Evolutionary conservation across 1,140 invertebrate species (phyloP), one percentile per base, ranked within the genome.

Genomic region (Scaptomyza montana): DNA sequence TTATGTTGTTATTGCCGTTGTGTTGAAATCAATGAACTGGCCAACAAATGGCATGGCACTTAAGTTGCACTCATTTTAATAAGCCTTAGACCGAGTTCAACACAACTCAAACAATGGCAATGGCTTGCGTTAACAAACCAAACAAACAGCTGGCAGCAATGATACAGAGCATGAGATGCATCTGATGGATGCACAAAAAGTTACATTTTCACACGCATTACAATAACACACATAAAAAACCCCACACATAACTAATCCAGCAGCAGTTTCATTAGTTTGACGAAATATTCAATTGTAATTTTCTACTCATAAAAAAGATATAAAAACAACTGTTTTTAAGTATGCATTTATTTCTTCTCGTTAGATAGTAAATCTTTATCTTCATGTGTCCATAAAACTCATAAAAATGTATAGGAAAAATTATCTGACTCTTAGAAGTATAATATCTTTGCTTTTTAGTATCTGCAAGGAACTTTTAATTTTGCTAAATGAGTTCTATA

Each of bases 181-280:
- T 61, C 62, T 74, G 70, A 70, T 56, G 49, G 69, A 69, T 81
- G 74, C 73, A 77, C 60, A 59, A 68, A 21, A 36, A 79, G 49
- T 67, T 70, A 49, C 50, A 70, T 79, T 82, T 87, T 87, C 84
- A 89, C 84, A 87, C 79, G 80, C 79, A 67, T 63, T 39, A 41
- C 57, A 71, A 61, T 77, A 59, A 43, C 25, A 70, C 28, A 46
- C 63, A 43, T 16, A 39, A 39, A 53, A 64, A 55, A 84, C 65
- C 66, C 19, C 12, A 33, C 53, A 70, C 61, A 39, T 25, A 80
- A 51, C 69, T 81, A 74, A 53, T 21, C 13, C 62, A 68, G 30
- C 46, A 47, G 43, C 46, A 47, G 43, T 55, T 57, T 41, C 36
- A 70, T 50, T 10, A 12, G 60, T 59, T 65, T 65, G 62, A 66